Base-by-base conservation (phyloP, 2,797 vertebrate genomes). In the Gymnoscopelus braueri region DNA sequence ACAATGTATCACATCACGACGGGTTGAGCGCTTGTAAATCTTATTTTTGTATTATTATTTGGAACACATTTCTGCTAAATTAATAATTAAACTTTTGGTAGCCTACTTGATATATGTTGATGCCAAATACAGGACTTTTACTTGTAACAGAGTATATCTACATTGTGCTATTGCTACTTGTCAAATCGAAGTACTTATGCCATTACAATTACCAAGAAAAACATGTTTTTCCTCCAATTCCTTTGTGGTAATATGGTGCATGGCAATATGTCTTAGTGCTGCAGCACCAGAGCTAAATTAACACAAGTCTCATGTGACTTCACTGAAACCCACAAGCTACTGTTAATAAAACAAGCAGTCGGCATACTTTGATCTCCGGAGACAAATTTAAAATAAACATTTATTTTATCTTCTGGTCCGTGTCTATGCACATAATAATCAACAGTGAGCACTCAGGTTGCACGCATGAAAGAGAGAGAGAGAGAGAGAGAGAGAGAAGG, bases 231-330 rank as follows among this genome's bases (percentile, higher is more conserved):
- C 49, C 8, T 50, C 49, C 14, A 3, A 51, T 61, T 61, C 60
- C 15, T 61, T 12, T 19, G 39, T 24, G 60, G 29, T 39, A 61
- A 47, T 49, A 61, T 48, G 3, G 6, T 23, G n/a, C 39, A 23
- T 19, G 11, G 23, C 10, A 15, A 44, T 44, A 60, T 23, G 15
- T 47, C 58, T 44, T 44, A 60, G n/a, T 11, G 15, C 19, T 47
- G 19, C 0, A 4, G 14, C 9, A 29, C n/a, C 24, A 10, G 49
- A 35, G 29, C n/a, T 64, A 64, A 35, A 64, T 64, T 12, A 63
- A 63, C 48, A 63, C 23, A 13, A 63, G n/a, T 39, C n/a, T 53
- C 29, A 10, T 29, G 14, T 64, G 23, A 64, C 50, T 64, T 53
- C 39, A 47, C 35, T 19, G 59, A 39, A 35, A 32, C 49, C n/a